These are phyloP conservation scores for Nudaria mundana DNA, from an alignment of 2,888 invertebrate species.

Conservation along the genomic window DNA sequence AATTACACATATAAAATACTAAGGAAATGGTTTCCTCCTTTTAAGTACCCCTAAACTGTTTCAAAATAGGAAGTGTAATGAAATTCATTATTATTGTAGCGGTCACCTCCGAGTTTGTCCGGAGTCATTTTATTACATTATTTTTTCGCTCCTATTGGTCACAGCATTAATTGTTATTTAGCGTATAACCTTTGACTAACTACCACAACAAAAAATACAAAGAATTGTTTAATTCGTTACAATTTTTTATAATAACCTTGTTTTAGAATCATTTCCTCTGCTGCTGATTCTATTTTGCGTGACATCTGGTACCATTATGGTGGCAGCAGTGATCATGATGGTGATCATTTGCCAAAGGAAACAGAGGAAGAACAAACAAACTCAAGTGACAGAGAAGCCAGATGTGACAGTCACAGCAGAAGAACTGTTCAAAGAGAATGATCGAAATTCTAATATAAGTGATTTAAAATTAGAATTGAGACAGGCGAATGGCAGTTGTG, in stretches of 20 bases:
- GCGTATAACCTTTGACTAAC: no score
- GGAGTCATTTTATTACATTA: no score
- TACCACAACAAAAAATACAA: no score
- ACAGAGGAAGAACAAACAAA: conserved; percentile 79
- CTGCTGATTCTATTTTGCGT: conserved; percentile 92
- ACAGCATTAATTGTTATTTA: no score
- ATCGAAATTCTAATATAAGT: conserved; percentile 95
- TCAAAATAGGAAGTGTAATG: no score
- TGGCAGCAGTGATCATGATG: conserved; percentile 91
- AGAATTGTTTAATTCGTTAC: no score
- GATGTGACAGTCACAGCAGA: conserved; percentile 77
- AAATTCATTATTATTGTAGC: no score
- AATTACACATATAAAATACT: no score
- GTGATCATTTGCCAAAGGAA: conserved; percentile 89
- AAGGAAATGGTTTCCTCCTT: no score
- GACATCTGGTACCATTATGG: conserved; percentile 92
- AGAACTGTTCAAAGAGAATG: conserved; percentile 86
- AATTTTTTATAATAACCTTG: background rate
- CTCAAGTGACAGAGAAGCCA: conserved; percentile 79
- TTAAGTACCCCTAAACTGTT: no score
- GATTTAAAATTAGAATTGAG: conserved; percentile 94
- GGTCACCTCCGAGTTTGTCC: no score
- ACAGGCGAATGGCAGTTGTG: conserved; percentile 90
- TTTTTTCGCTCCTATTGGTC: no score
- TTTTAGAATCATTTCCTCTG: conserved; percentile 88